Evolutionary conservation across 2,113 vertebrate genomes (phyloP).

Genomic region (Gyps fulvus): DNA sequence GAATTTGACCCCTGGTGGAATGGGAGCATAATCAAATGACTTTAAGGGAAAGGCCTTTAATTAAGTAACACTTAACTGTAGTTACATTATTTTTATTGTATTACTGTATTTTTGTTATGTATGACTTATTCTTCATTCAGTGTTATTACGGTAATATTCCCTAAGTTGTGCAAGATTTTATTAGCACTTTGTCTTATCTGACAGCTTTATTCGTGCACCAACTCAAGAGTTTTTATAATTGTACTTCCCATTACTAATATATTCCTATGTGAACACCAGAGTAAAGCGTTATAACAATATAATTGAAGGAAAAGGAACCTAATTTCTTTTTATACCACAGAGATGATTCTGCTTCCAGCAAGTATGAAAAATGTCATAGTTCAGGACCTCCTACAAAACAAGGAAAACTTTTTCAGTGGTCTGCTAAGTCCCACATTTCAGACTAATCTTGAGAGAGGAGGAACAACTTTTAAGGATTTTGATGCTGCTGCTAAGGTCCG

Average conservation of each 20-base stretch:
- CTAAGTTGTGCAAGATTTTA: not conserved
- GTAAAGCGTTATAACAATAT: not conserved
- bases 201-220: conserved; percentile 23
- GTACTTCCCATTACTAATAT: not conserved
- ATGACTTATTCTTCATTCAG: not conserved
- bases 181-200: conserved; percentile 40
- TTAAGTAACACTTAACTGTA: not conserved
- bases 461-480: not conserved
- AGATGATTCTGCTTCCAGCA: not conserved
- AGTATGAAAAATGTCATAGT: not conserved
- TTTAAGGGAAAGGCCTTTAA: not conserved
- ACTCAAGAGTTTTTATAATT: conserved; percentile 10
- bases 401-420: not conserved
- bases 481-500: not conserved
- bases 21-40: not conserved
- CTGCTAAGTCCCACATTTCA: not conserved
- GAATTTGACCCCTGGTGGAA: not conserved
- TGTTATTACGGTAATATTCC: not conserved
- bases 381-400: not conserved
- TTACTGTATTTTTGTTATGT: not conserved
- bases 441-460: not conserved
- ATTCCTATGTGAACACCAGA: not conserved
- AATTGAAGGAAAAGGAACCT: not conserved
- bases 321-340: not conserved
- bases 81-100: not conserved